Conservation (phyloP, 2,888 invertebrate species). For the Acrobasis suavella region DNA sequence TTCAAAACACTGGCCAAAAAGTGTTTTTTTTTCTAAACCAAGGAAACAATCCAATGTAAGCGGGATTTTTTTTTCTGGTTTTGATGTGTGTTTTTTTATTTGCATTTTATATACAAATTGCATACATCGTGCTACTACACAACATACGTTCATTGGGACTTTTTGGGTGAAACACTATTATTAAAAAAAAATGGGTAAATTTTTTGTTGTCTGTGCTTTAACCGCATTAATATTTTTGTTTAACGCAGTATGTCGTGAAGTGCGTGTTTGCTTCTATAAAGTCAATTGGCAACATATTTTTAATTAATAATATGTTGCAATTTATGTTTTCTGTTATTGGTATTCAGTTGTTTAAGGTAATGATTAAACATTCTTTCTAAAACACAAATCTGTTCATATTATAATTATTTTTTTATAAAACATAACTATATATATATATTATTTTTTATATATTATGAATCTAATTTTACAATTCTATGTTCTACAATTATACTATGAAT, state of each 20-base stretch:
- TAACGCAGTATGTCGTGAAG: constrained; percentile 97
- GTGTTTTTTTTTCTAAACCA: constrained; percentile 52
- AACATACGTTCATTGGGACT: constrained; percentile 59
- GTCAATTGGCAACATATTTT: constrained; percentile 99
- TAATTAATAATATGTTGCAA: constrained; percentile 99
- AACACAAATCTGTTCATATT: background rate
- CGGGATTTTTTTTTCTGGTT: constrained; percentile 54
- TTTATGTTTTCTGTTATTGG: constrained; percentile 99
- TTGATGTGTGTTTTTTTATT: constrained; percentile 39
- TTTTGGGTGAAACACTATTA: constrained; percentile 47
- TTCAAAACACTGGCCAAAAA: constrained; percentile 64
- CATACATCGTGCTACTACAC: constrained; percentile 51
- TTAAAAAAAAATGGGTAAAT: constrained; percentile 31
- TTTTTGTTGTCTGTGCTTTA: constrained; percentile 39
- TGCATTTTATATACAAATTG: constrained; percentile 52
- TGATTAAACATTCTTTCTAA: constrained; percentile 32
- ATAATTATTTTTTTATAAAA: constrained; percentile 4
- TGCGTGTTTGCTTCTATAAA: constrained; percentile 99
- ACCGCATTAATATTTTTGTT: constrained; percentile 37
- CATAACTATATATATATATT: no score
- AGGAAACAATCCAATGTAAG: constrained; percentile 67
- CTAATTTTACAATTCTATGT: no score
- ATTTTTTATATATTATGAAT: background rate
- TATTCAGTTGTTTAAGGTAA: constrained; percentile 99
- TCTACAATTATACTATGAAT: no score